Conservation (phyloP, 2,797 vertebrate species). For the Cyclopterus lumpus region DNA sequence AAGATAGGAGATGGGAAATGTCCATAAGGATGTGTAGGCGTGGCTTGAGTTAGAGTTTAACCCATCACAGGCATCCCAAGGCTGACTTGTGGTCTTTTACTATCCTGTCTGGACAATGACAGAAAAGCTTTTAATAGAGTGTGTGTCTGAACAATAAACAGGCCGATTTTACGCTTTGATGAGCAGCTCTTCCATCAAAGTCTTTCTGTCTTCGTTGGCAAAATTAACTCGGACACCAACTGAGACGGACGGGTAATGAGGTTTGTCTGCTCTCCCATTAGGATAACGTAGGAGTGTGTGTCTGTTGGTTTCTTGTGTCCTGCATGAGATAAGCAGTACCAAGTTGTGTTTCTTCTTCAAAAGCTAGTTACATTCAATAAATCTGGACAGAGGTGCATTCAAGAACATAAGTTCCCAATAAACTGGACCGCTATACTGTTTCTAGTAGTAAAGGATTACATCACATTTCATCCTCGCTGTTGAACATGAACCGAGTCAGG, state of each 20-base stretch:
- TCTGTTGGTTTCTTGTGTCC: neutral
- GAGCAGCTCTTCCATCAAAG: slow-evolving; percentile 27
- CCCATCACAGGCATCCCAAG: fast-evolving
- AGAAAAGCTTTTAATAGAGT: neutral
- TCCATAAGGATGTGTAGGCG: slow-evolving; percentile 50
- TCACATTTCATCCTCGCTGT: neutral
- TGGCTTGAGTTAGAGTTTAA: slow-evolving; percentile 5
- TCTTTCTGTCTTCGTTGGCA: slow-evolving; percentile 31
- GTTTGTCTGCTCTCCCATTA: slow-evolving; percentile 21
- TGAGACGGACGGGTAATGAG: slow-evolving; percentile 47
- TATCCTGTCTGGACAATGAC: neutral
- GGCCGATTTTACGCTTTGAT: slow-evolving; percentile 24
- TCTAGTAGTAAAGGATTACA: neutral
- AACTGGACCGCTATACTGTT: neutral
- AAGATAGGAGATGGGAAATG: slow-evolving; percentile 15
- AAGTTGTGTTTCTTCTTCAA: neutral
- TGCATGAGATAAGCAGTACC: slow-evolving; percentile 24
- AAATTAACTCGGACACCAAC: slow-evolving; percentile 35
- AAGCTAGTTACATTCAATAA: neutral
- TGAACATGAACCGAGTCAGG: neutral
- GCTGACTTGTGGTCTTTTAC: neutral
- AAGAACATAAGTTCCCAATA: neutral
- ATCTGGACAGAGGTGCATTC: neutral
- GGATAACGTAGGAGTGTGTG: slow-evolving; percentile 11
- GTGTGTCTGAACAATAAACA: neutral